Percentiles rank a stretch among this genome's conserved stretches.
Evolutionary conservation across 2,888 invertebrate species (phyloP).

Genomic region (Drosophila sordidula): DNA sequence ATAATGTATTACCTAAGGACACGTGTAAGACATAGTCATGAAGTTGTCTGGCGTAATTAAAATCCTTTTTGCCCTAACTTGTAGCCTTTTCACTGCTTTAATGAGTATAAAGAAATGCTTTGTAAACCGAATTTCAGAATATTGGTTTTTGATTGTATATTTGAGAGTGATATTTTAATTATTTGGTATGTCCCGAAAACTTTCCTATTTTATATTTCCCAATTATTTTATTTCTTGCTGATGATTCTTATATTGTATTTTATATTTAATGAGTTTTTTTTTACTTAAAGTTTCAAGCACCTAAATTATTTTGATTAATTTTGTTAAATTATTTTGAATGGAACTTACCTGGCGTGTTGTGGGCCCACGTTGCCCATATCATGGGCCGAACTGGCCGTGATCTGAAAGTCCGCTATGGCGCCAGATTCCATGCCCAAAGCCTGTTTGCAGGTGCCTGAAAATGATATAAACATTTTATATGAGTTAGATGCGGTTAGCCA

Average conservation of each 20-base stretch:
- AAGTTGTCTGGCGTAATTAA: conserved; percentile 24
- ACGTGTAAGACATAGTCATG: conserved; percentile 33
- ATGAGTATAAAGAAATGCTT: no score
- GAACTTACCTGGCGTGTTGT: conserved; percentile 90
- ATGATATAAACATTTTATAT: conserved; percentile 25
- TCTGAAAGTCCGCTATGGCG: conserved; percentile 90
- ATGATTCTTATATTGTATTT: not conserved
- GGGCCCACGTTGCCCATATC: conserved; percentile 93
- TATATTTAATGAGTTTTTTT: not conserved
- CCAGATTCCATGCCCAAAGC: conserved; percentile 93
- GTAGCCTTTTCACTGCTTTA: not conserved
- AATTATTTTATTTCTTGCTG: no score
- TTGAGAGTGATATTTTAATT: no score
- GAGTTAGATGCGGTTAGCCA: conserved; percentile 30
- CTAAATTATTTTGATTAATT: not conserved
- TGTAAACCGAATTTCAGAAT: not conserved
- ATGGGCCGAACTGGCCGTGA: conserved; percentile 92
- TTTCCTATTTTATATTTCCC: no score
- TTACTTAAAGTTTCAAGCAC: not conserved
- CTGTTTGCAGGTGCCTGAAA: conserved; percentile 88
- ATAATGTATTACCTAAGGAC: conserved; percentile 25
- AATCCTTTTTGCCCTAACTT: conserved; percentile 17
- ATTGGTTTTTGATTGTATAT: not conserved
- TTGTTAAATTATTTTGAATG: not conserved
- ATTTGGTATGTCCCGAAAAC: no score